A percentile compares a stretch with the other conserved stretches of the same genome.
These are phyloP conservation scores for Pterocles orientalis DNA, from an alignment of 2,113 vertebrate species.

Conservation along the genomic window DNA sequence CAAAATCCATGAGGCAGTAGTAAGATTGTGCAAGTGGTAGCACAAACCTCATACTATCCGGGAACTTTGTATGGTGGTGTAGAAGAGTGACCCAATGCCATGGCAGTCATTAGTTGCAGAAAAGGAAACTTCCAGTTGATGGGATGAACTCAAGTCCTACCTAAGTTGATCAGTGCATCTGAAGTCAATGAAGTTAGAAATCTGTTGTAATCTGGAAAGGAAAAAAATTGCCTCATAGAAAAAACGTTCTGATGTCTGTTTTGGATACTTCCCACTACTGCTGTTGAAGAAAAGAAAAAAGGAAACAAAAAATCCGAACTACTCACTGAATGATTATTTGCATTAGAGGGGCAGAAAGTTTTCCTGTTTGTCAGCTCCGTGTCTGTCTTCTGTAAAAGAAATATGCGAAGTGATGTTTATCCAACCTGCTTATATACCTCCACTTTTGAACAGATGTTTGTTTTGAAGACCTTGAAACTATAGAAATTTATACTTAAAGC, in stretches of 20 bases:
- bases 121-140: not conserved
- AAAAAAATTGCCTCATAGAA: not conserved
- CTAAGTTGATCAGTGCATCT: not conserved
- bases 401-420: not conserved
- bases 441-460: not conserved
- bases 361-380: not conserved
- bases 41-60: rapidly evolving
- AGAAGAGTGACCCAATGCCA: not conserved
- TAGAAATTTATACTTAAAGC: not conserved
- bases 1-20: not conserved
- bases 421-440: not conserved
- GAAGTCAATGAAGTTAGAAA: not conserved
- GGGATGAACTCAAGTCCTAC: not conserved
- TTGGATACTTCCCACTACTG: not conserved
- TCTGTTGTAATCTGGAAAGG: not conserved
- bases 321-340: not conserved
- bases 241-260: not conserved
- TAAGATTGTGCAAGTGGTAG: not conserved
- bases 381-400: not conserved
- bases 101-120: not conserved
- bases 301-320: not conserved
- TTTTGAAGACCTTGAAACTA: not conserved
- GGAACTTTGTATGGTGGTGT: not conserved
- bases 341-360: not conserved
- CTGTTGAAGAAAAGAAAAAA: not conserved